Evolutionary conservation across 1,140 invertebrate species (phyloP).

Genomic region (Pseudoatta argentina): DNA sequence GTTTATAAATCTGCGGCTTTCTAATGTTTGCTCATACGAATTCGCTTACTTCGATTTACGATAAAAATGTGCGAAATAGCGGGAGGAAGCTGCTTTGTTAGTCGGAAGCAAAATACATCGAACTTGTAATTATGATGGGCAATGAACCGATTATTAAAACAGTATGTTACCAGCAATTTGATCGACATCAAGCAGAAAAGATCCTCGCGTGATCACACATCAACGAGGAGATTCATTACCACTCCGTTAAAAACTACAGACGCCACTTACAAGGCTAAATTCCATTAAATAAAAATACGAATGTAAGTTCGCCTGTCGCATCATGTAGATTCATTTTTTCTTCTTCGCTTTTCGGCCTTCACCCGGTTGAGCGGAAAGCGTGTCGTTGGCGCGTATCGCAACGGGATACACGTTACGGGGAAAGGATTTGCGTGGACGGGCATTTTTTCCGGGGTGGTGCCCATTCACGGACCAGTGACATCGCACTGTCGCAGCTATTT

Average conservation of each 20-base stretch:
- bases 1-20: conserved; percentile 25
- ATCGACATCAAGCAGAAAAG: background rate
- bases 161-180: background rate
- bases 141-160: conserved; percentile 31
- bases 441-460: conserved; percentile 58
- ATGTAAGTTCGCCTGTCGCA: background rate
- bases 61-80: conserved; percentile 13
- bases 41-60: conserved; percentile 19
- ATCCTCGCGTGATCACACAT: conserved; percentile 4
- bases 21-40: conserved; percentile 34
- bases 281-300: background rate
- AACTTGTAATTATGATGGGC: conserved; percentile 27
- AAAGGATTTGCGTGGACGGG: conserved; percentile 72
- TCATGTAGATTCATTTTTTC: background rate
- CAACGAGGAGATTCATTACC: conserved; percentile 7
- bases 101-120: background rate
- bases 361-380: conserved; percentile 79
- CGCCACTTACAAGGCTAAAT: background rate
- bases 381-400: conserved; percentile 76
- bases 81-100: background rate
- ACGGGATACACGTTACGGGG: conserved; percentile 73
- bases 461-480: conserved; percentile 35
- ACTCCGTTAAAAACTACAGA: background rate
- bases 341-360: conserved; percentile 74
- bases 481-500: conserved; percentile 6